Base-by-base conservation (phyloP, 2,797 vertebrate genomes). In the Danio tinwini region DNA sequence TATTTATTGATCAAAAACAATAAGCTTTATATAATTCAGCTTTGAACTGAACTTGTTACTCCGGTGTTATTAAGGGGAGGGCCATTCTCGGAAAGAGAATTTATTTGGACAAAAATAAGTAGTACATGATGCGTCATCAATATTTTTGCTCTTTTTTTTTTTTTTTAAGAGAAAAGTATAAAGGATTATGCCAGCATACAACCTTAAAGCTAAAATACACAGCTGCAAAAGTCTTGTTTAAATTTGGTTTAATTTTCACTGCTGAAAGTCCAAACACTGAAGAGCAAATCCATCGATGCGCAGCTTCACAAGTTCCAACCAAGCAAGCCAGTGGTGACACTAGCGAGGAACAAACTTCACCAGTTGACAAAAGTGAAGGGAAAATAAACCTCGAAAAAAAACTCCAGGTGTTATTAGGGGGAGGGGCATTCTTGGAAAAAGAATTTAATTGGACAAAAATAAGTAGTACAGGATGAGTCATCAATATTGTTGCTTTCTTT, bases 101-200 rank as follows among this genome's bases (percentile, higher is more conserved):
- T 53, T 53, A 37, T 70, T 55, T 70, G 68, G 50, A 55, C 10
- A 55, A 70, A 55, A 13, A 55, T 14, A 6, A 17, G n/a, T 9
- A 70, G 68, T 53, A 11, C 50, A 55, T 29, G 37, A 70, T 55
- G 68, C 70, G 37, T 70, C 68, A 42, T 42, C 50, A 55, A 42
- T 55, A 42, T 70, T 55, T 42, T 70, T 70, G 37, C 37, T 70
- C 10, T 1, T n/a, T n/a, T n/a, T n/a, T n/a, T n/a, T n/a, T 69
- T 70, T 40, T 16, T 4, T 0, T 16, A 13, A 69, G 16, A 53
- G 6, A 69, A 70, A 19, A 2, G 13, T 12, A 37, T 13, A 53
- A 17, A 53, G 10, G 10, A 53, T 19, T 52, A 52, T 0, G 6
- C 10, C 39, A 52, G 5, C 47, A 37, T n/a, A 29, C n/a, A n/a